phyloP scores from a whole-genome alignment of 2,113 vertebrate species.

The Daubentonia madagascariensis region DNA sequence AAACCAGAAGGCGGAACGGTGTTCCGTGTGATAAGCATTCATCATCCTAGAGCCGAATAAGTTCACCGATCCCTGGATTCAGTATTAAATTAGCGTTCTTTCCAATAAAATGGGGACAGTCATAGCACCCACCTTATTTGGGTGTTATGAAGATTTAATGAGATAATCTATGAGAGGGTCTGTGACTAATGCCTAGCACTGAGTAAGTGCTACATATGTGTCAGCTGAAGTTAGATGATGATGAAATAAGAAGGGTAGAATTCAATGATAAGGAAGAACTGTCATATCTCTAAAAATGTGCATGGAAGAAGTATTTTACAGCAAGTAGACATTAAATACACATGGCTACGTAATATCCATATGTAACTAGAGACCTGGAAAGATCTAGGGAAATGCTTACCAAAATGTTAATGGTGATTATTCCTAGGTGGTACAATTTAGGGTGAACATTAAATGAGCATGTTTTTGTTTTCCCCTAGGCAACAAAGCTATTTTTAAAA shows the following conservation, averaged over 20 bases:
- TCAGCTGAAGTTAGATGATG: not conserved
- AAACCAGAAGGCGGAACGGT: not conserved
- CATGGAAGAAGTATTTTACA: not conserved
- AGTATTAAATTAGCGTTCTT: not conserved
- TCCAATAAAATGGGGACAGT: not conserved
- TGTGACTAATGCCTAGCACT: rapidly evolving
- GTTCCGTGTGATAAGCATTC: not conserved
- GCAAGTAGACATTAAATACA: not conserved
- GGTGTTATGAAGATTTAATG: not conserved
- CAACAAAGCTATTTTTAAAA: not conserved
- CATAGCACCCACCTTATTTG: rapidly evolving
- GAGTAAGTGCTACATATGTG: not conserved
- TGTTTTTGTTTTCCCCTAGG: not conserved
- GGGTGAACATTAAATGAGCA: not conserved
- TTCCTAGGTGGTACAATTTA: not conserved
- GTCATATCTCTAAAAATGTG: not conserved
- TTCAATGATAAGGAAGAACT: not conserved
- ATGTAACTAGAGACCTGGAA: not conserved
- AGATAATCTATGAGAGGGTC: not conserved
- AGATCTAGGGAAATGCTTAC: not conserved
- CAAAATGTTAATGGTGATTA: not conserved
- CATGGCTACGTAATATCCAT: not conserved
- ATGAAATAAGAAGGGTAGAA: not conserved
- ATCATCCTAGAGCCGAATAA: not conserved
- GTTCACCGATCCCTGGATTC: not conserved